These are phyloP conservation scores for Balearica regulorum DNA, from an alignment of 2,797 vertebrate genomes.

Conservation along the genomic window DNA sequence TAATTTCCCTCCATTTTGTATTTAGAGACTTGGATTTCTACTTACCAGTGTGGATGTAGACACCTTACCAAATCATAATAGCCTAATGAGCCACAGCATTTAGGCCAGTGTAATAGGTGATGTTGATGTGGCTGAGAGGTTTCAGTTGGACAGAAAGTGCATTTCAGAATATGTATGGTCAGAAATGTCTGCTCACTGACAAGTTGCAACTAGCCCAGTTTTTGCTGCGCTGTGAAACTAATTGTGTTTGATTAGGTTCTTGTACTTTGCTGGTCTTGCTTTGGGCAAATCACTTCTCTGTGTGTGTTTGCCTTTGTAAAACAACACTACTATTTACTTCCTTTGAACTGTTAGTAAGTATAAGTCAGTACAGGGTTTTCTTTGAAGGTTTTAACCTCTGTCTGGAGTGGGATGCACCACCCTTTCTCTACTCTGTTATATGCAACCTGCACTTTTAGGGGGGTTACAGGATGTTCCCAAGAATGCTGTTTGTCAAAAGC, in stretches of 20 bases:
- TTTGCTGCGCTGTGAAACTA: not conserved
- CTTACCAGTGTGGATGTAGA: not conserved
- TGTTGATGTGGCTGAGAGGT: not conserved
- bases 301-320: not conserved
- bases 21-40: not conserved
- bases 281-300: not conserved
- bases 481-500: not conserved
- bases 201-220: not conserved
- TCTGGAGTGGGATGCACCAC: not conserved
- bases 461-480: not conserved
- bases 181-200: not conserved
- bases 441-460: not conserved
- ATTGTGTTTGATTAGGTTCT: not conserved
- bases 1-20: too few species aligned
- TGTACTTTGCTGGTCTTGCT: not conserved
- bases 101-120: not conserved
- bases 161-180: not conserved
- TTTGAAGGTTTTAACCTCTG: not conserved
- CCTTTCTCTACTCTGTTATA: not conserved
- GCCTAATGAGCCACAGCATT: not conserved
- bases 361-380: not conserved
- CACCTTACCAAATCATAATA: accelerated
- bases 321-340: not conserved
- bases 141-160: not conserved
- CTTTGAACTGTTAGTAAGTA: not conserved